A percentile compares a stretch with the other conserved stretches of the same genome.
Evolutionary conservation across 2,113 vertebrate species (phyloP).

Genomic region (Acanthisitta chloris): DNA sequence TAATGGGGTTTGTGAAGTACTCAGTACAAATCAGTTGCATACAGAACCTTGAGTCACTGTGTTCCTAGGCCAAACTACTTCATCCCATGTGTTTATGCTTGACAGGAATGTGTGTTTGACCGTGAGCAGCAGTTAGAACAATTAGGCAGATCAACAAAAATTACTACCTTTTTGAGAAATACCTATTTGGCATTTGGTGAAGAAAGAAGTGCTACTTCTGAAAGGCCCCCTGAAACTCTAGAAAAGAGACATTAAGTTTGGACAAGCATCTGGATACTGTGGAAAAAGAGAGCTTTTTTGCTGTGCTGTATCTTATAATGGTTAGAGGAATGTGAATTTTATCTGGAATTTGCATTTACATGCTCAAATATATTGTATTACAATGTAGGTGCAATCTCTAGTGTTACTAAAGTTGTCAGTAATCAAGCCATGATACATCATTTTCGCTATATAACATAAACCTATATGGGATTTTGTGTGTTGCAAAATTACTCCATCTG

Average conservation of each 20-base stretch:
- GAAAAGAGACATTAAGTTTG: not conserved
- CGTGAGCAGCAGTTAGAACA: not conserved
- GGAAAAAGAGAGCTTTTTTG: not conserved
- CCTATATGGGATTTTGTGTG: not conserved
- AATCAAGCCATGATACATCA: not conserved
- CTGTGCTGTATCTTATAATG: not conserved
- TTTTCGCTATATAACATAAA: not conserved
- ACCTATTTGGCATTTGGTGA: not conserved
- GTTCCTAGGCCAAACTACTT: not conserved
- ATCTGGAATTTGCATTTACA: not conserved
- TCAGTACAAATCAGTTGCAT: not conserved
- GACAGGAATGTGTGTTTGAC: not conserved
- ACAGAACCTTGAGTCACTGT: not conserved
- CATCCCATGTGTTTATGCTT: not conserved
- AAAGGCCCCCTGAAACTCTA: not conserved
- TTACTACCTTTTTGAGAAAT: not conserved
- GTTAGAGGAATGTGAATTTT: not conserved
- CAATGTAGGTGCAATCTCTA: not conserved
- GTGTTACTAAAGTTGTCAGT: not conserved
- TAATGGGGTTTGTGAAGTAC: not conserved
- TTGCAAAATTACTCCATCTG: not conserved
- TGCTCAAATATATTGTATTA: not conserved
- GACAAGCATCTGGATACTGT: not conserved
- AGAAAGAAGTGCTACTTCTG: not conserved
- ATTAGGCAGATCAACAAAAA: not conserved